Percentiles rank a stretch among this genome's conserved stretches.
phyloP scores from a whole-genome alignment of 2,113 vertebrate species.

The Anoura caudifer region DNA sequence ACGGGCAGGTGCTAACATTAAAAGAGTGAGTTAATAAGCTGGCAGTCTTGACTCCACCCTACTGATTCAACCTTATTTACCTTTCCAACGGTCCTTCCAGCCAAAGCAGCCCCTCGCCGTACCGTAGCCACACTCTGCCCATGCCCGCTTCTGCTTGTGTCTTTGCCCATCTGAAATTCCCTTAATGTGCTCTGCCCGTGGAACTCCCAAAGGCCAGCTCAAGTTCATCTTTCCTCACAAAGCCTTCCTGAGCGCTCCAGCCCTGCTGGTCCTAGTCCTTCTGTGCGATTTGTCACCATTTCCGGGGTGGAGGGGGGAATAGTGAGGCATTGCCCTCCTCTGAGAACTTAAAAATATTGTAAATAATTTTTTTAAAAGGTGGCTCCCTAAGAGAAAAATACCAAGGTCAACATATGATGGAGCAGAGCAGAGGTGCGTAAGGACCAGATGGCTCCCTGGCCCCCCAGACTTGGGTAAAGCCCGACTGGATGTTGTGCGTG shows the following conservation, averaged over 20 bases:
- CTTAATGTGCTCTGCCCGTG: background rate
- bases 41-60: background rate
- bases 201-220: background rate
- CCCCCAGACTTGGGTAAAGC: background rate
- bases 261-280: background rate
- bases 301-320: background rate
- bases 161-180: background rate
- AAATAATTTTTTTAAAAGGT: background rate
- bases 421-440: background rate
- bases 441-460: background rate
- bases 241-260: background rate
- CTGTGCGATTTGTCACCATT: background rate
- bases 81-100: background rate
- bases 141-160: background rate
- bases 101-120: background rate
- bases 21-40: background rate
- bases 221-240: background rate
- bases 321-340: background rate
- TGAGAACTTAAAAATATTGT: background rate
- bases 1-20: background rate
- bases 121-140: too few species aligned
- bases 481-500: too few species aligned
- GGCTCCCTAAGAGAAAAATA: background rate
- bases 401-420: background rate
- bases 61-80: background rate